Evolutionary conservation across 2,888 invertebrate species (phyloP), one percentile per base, ranked within the genome.

Genomic region (Cylindroiulus punctatus): DNA sequence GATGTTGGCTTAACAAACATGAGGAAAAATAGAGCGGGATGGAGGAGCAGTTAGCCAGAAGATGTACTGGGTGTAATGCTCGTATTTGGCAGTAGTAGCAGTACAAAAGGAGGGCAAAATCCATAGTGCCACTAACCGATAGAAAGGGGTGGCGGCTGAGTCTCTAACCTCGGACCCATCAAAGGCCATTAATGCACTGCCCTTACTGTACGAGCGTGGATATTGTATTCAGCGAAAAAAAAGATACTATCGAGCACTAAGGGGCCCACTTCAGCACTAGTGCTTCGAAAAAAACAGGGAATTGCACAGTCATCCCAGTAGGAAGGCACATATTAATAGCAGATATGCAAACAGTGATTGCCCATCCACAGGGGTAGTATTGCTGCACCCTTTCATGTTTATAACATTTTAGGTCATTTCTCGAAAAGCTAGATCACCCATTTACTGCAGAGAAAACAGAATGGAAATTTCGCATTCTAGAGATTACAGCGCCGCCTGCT

Each of bases 1-100:
- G 83, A 83, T 83, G 83, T 83, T 83, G 83, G 44, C 83, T 83
- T n/a, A 83, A 83, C 83, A 83, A 40, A 44, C 83, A 83, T 83
- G 44, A 2, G 42, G 26, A 83, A 82, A 83, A 83, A 83, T 83
- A 83, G 40, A 83, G 10, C 40, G 22, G 40, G 26, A 40, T 40
- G 83, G 83, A 83, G 83, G 40, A 76, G 76, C 76, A 76, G 76
- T 76, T 76, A 76, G 76, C 26, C 76, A 76, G 76, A 76, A 30
- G 26, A 76, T 76, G 76, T 30, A 76, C 30, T 76, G 76, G 76
- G 76, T 76, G 76, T 76, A 76, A 22, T 26, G 14, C 76, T 76
- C 22, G 76, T 76, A 76, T 26, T 36, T 76, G 4, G 76, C 76
- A 14, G 14, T 30, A 76, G 30, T 76, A 76, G 26, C 14, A 30